A percentile compares a stretch with the other conserved stretches of the same genome.
phyloP scores from a whole-genome alignment of 2,797 vertebrate species.

The Oreochromis mossambicus region DNA sequence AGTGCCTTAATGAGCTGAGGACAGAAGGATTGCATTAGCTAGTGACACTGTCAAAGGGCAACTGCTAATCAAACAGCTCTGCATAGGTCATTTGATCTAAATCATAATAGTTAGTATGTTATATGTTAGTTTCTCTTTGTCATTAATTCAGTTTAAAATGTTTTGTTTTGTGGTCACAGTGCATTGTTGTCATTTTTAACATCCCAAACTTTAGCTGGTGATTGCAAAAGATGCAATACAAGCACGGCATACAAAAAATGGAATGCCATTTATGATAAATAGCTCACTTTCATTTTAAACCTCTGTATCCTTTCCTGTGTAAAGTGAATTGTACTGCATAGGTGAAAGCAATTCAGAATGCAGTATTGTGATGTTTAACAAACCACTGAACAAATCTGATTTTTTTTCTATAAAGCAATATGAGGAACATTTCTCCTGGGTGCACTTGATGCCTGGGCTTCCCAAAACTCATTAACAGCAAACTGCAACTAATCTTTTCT shows the following conservation, averaged over 20 bases:
- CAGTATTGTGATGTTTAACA: not conserved
- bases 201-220: not conserved
- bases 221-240: not conserved
- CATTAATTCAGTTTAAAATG: not conserved
- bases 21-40: conserved; percentile 7
- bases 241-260: not conserved
- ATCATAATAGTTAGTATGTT: not conserved
- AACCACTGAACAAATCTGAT: not conserved
- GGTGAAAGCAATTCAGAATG: not conserved
- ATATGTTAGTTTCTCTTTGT: not conserved
- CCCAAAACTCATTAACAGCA: conserved; percentile 36
- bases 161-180: not conserved
- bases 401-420: conserved; percentile 14
- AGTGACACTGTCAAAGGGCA: not conserved
- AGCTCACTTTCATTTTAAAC: not conserved
- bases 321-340: not conserved
- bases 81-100: not conserved
- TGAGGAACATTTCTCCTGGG: not conserved
- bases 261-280: not conserved
- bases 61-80: not conserved
- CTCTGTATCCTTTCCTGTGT: not conserved
- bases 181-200: not conserved
- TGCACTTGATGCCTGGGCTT: not conserved
- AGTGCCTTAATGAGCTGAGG: not conserved
- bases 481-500: conserved; percentile 1